Conservation (phyloP, 2,113 vertebrate species). For the Petaurus breviceps region DNA sequence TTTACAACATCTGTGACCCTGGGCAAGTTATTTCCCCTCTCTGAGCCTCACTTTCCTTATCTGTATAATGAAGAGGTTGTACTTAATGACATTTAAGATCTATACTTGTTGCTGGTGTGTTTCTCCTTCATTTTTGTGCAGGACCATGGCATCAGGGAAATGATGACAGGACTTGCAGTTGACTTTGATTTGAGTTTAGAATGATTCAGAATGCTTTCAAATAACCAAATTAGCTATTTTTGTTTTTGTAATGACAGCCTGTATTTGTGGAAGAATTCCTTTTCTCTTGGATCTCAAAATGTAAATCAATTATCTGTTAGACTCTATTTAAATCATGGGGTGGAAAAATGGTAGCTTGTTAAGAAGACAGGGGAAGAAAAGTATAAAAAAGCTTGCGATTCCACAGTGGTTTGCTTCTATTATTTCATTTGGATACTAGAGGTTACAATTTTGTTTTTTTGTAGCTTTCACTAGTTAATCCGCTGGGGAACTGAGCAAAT, state of each 20-base stretch:
- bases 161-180: no score
- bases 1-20: background rate
- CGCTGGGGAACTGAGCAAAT: background rate
- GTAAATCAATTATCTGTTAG: constrained; percentile 8
- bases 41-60: background rate
- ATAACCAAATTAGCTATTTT: background rate
- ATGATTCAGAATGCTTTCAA: background rate
- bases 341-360: background rate
- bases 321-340: background rate
- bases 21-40: background rate
- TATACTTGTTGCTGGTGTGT: no score
- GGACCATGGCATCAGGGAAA: no score
- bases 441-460: constrained; percentile 20
- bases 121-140: no score
- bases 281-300: constrained; percentile 22
- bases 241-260: background rate
- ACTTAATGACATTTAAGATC: background rate
- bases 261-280: background rate
- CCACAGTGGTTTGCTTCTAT: background rate
- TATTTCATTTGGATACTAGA: constrained; percentile 3
- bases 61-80: background rate
- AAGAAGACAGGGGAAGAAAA: background rate
- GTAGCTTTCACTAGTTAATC: constrained; percentile 25
- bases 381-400: background rate
- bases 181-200: background rate